Percentiles rank a stretch among this genome's conserved stretches.
These are phyloP conservation scores for Lasioglossum leucozonium DNA, from an alignment of 2,888 invertebrate species.

Conservation along the genomic window DNA sequence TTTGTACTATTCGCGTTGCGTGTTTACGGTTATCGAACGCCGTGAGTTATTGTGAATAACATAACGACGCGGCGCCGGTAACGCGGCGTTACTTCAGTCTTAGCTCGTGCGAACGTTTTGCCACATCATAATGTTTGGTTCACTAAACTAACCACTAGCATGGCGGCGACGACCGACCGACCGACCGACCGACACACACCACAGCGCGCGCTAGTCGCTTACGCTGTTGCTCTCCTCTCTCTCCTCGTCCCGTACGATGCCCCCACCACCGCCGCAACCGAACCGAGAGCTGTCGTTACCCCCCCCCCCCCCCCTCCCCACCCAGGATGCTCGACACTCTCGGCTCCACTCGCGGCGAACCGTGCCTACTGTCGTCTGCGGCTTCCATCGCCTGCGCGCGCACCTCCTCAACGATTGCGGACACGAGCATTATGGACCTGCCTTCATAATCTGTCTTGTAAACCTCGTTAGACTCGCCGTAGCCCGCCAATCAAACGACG, in stretches of 20 bases:
- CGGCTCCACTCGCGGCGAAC: slow-evolving; percentile 46
- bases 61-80: slow-evolving; percentile 81
- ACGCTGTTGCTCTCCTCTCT: slow-evolving; percentile 75
- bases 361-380: slow-evolving; percentile 49
- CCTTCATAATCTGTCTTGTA: slow-evolving; percentile 41
- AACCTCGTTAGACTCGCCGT: slow-evolving; percentile 27
- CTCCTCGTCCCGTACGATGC: slow-evolving; percentile 53
- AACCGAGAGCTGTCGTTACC: background rate
- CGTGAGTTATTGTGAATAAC: slow-evolving; percentile 77
- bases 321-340: slow-evolving; percentile 14
- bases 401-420: slow-evolving; percentile 35
- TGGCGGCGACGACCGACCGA: slow-evolving; percentile 78
- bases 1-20: slow-evolving; percentile 74
- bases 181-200: slow-evolving; percentile 73
- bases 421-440: slow-evolving; percentile 49
- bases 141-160: slow-evolving; percentile 84
- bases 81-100: slow-evolving; percentile 76
- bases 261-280: slow-evolving; percentile 22
- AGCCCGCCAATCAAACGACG: slow-evolving; percentile 29
- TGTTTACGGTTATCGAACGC: slow-evolving; percentile 78
- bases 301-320: too few species aligned
- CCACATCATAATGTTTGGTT: slow-evolving; percentile 85
- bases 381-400: slow-evolving; percentile 54
- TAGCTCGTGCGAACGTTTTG: slow-evolving; percentile 82
- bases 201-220: slow-evolving; percentile 74